Conservation (phyloP, 2,797 vertebrate genomes). For the Megaceryle alcyon region DNA sequence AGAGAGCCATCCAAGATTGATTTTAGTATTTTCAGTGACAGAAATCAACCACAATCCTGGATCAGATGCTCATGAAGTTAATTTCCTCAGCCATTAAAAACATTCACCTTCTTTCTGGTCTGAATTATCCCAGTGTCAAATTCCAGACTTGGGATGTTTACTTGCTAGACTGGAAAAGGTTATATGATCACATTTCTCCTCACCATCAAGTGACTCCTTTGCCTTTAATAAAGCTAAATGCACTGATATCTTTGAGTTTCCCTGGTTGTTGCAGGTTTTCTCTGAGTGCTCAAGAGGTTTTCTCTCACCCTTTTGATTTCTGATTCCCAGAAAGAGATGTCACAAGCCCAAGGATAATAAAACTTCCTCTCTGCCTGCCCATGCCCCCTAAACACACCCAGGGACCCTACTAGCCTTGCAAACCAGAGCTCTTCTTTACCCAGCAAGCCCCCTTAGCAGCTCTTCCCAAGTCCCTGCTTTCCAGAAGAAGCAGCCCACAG, state of each 20-base stretch:
- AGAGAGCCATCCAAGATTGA: not conserved
- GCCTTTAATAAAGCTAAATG: not conserved
- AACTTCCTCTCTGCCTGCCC: not conserved
- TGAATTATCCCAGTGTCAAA: slow-evolving; percentile 39
- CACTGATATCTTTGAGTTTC: not conserved
- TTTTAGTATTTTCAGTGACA: slow-evolving; percentile 11
- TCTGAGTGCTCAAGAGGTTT: not conserved
- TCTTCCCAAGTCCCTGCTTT: not conserved
- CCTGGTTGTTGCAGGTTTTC: not conserved
- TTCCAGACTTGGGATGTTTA: slow-evolving; percentile 21
- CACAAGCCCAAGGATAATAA: not conserved
- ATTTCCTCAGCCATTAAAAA: slow-evolving; percentile 48
- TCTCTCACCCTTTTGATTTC: not conserved
- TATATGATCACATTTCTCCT: slow-evolving; percentile 3
- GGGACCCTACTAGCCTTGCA: not conserved
- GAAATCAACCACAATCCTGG: not conserved
- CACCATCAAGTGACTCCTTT: not conserved
- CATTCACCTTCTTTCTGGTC: slow-evolving; percentile 53
- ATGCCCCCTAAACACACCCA: not conserved
- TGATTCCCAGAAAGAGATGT: not conserved
- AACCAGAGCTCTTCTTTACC: not conserved
- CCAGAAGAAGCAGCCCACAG: not conserved
- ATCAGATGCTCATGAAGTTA: slow-evolving; percentile 28
- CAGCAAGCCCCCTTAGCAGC: accelerated
- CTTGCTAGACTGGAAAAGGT: not conserved